A percentile compares a stretch with the other conserved stretches of the same genome.
Evolutionary conservation across 1,140 invertebrate species (phyloP).

Genomic region (Lucilia sericata): DNA sequence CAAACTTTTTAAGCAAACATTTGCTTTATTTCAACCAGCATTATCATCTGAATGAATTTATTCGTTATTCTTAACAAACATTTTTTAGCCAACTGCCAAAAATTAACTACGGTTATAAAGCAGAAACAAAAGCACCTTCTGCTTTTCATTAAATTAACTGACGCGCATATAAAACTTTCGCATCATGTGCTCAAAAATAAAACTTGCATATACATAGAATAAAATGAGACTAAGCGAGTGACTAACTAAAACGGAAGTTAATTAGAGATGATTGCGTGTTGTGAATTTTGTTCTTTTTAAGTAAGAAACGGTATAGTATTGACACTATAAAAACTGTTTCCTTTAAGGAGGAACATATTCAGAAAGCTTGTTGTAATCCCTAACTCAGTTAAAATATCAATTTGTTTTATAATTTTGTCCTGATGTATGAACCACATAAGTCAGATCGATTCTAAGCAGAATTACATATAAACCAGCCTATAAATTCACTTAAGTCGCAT

Average conservation of each 20-base stretch:
- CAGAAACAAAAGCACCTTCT: slow-evolving; percentile 7
- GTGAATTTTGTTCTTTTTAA: not conserved
- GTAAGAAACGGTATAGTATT: too few relatives aligned
- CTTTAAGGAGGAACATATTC: too few relatives aligned
- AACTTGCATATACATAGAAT: not conserved
- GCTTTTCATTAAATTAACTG: slow-evolving; percentile 11
- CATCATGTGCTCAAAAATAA: not conserved
- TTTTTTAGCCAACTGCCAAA: not conserved
- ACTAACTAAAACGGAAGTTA: not conserved
- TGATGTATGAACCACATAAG: too few relatives aligned
- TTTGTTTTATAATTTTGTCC: too few relatives aligned
- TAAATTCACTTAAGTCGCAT: too few relatives aligned
- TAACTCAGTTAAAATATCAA: too few relatives aligned
- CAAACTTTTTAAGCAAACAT: too few relatives aligned
- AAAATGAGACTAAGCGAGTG: not conserved
- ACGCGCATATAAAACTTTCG: slow-evolving; percentile 15
- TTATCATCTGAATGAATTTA: not conserved
- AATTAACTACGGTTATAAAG: slow-evolving; percentile 20
- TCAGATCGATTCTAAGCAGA: too few relatives aligned
- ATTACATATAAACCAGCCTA: too few relatives aligned
- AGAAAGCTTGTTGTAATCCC: too few relatives aligned
- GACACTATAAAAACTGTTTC: too few relatives aligned
- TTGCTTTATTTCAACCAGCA: not conserved
- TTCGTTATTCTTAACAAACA: not conserved
- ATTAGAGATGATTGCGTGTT: not conserved